These are phyloP conservation scores for Cylas formicarius DNA, from an alignment of 1,140 invertebrate species.

Conservation along the genomic window DNA sequence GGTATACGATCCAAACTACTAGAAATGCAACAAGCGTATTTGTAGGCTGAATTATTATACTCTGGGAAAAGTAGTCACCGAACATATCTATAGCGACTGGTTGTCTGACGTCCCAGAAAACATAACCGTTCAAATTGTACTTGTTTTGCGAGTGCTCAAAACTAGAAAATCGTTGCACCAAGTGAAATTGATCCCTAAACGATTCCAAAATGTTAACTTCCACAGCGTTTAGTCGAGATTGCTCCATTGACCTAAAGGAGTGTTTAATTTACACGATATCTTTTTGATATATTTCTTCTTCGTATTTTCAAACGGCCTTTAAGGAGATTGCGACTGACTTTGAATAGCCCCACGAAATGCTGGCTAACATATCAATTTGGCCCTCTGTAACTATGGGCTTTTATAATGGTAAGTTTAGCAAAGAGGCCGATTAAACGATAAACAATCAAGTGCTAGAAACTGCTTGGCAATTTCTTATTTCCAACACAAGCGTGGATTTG, in stretches of 20 bases:
- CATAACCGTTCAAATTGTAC: conserved; percentile 40
- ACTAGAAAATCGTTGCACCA: conserved; percentile 29
- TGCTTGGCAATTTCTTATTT: too few species aligned
- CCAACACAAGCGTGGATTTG: too few species aligned
- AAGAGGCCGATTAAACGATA: too few species aligned
- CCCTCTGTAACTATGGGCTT: conserved; percentile 14
- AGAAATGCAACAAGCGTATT: conserved; percentile 46
- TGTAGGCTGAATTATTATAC: conserved; percentile 42
- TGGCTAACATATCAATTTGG: conserved; percentile 31
- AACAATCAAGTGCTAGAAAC: too few species aligned
- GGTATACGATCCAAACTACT: conserved; percentile 53
- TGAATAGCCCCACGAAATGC: conserved; percentile 51
- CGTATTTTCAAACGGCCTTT: conserved; percentile 45
- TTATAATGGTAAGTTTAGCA: too few species aligned
- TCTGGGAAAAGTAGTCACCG: conserved; percentile 41
- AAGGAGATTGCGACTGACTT: conserved; percentile 47
- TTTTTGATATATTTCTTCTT: conserved; percentile 30
- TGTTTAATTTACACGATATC: conserved; percentile 48
- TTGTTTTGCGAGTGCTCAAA: conserved; percentile 40
- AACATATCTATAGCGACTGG: conserved; percentile 47
- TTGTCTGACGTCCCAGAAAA: conserved; percentile 54
- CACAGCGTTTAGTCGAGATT: conserved; percentile 55
- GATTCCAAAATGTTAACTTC: too few species aligned
- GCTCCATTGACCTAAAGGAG: conserved; percentile 65
- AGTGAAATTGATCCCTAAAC: too few species aligned